Percentiles rank a stretch among this genome's conserved stretches.
Conservation (phyloP, 2,113 vertebrate genomes). For the Trematomus loennbergii region DNA sequence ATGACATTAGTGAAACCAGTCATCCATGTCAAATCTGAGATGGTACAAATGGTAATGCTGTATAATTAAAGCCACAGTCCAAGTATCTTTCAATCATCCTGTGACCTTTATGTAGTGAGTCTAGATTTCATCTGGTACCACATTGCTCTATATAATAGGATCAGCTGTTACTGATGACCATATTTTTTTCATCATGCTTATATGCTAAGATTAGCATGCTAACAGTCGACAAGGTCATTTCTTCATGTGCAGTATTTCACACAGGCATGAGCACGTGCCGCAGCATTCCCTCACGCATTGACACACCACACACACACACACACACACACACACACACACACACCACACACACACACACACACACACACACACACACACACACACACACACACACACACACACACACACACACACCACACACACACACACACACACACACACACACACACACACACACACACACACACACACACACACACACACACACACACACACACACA, state of each 20-base stretch:
- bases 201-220: not conserved
- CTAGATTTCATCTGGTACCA: not conserved
- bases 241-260: not conserved
- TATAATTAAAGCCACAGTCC: not conserved
- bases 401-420: not conserved
- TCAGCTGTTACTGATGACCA: not conserved
- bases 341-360: not conserved
- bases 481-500: slow-evolving; percentile 1
- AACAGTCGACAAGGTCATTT: not conserved
- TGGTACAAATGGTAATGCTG: not conserved
- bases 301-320: not conserved
- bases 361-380: not conserved
- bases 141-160: not conserved
- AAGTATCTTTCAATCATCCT: not conserved
- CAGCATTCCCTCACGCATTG: not conserved
- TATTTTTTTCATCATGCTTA: not conserved
- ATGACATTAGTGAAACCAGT: not conserved
- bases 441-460: not conserved
- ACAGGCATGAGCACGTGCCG: not conserved
- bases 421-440: slow-evolving; percentile 1
- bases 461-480: not conserved
- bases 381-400: not conserved
- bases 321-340: not conserved
- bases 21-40: not conserved
- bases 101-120: not conserved